Evolutionary conservation across 2,113 vertebrate species (phyloP), one percentile per base, ranked within the genome.

Genomic region (Monopterus albus): DNA sequence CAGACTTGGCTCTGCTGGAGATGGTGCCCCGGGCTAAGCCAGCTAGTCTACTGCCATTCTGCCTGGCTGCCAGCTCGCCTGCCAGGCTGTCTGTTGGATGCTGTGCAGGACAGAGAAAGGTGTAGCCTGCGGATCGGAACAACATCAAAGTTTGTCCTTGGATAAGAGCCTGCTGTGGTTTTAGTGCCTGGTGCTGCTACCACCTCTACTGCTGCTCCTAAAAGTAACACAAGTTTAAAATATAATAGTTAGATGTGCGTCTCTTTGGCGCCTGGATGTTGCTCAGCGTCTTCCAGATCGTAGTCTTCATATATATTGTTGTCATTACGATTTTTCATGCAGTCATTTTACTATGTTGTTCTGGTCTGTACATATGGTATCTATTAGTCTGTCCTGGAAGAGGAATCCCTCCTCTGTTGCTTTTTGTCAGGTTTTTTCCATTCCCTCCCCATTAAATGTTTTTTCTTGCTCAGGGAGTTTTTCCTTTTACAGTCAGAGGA

Each of bases 21-120:
- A 75, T 52, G 66, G 50, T 71, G 85, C 85, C 87, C 83, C 38
- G 65, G 87, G 77, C 79, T 62, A 84, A 75, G 77, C 81, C 86
- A 84, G 83, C 81, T 87, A 84, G 82, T 66, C 86, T 82, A 78
- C 75, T 75, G 86, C 87, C 78, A 79, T 81, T 49, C 75, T 83
- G 84, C 75, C 65, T 47, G 82, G 50, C 77, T 72, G 86, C 78
- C 87, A 70, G 83, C 65, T 68, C 49, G 83, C 77, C 82, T 83
- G 83, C 82, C 82, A 83, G 87, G 68, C 81, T 80, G 82, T 87
- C 83, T 88, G 84, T 39, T 82, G 85, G 87, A 81, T 79, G 69
- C 82, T 63, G 76, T 63, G 53, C 67, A 79, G 80, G 75, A 83
- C 73, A 75, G 77, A 78, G 83, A 76, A 78, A 84, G 83, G 86